These are phyloP conservation scores for Drosophila kurseongensis DNA, from an alignment of 1,140 invertebrate species.

Conservation along the genomic window DNA sequence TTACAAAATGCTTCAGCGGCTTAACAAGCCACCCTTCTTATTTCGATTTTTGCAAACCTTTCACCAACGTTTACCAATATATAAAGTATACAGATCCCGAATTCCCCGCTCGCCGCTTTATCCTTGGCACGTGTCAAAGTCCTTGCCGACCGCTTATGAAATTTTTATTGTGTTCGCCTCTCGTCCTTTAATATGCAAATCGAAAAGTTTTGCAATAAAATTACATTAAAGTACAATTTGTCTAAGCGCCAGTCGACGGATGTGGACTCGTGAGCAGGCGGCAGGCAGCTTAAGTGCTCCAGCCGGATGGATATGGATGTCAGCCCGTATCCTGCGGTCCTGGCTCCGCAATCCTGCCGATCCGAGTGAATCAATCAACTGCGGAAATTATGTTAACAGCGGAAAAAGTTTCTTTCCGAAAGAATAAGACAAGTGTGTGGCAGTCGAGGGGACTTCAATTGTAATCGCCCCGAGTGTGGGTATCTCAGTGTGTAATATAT, in stretches of 20 bases:
- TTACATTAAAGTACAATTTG: slow-evolving; percentile 83
- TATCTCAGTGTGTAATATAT: slow-evolving; percentile 66
- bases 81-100: slow-evolving; percentile 4
- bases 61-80: not conserved
- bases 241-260: slow-evolving; percentile 56
- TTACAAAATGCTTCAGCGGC: not conserved
- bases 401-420: slow-evolving; percentile 56
- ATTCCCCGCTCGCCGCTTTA: slow-evolving; percentile 2
- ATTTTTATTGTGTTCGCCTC: slow-evolving; percentile 60
- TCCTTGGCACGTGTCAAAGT: slow-evolving; percentile 51
- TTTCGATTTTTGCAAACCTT: not conserved
- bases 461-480: slow-evolving; percentile 48
- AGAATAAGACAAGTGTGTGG: slow-evolving; percentile 49
- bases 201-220: slow-evolving; percentile 82
- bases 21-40: not conserved
- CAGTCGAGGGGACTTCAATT: slow-evolving; percentile 56
- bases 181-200: slow-evolving; percentile 71
- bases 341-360: slow-evolving; percentile 35
- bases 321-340: slow-evolving; percentile 27
- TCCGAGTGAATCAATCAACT: slow-evolving; percentile 79
- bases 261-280: slow-evolving; percentile 12
- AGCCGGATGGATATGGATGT: slow-evolving; percentile 48
- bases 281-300: slow-evolving; percentile 54
- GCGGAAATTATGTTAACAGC: slow-evolving; percentile 82
- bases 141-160: slow-evolving; percentile 53